Base-by-base conservation (phyloP, 2,113 vertebrate genomes). In the Caloenas nicobarica region DNA sequence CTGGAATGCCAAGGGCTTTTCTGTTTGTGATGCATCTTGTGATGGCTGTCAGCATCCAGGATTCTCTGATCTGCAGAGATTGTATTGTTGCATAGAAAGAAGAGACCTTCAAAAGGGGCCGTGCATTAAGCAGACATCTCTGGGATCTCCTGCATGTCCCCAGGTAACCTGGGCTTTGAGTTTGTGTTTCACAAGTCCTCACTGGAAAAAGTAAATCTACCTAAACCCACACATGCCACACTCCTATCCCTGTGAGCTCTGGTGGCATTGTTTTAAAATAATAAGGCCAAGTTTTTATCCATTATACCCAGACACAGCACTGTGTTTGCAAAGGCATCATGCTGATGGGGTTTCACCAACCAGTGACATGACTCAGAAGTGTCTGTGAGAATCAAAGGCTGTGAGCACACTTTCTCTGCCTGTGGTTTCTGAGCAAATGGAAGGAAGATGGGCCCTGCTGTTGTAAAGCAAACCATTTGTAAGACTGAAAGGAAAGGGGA, bases 21-120 rank as follows among this genome's bases (percentile, higher is more conserved):
- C 62, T 81, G 23, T 51, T 57, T 0, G 0, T 3, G 0, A 15
- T 65, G 14, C 1, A 1, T 57, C 19, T 16, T 70, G 11, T 6
- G 22, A 51, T 60, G 44, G 26, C n/a, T 38, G 2, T 90, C 56
- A 15, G 51, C 38, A 53, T 69, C 26, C 1, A 3, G 22, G 44
- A 34, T 36, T 24, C 38, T 82, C 56, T 83, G 38, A 24, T 48
- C 16, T 54, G 68, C 31, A 71, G 61, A 65, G 34, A 31, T 16
- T 31, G 16, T 24, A 13, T 7, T 23, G 44, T 24, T 23, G 17
- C 34, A 60, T 26, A 38, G 56, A 70, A 79, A 62, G 50, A 25
- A 40, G 50, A 36, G 56, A 64, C 38, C 31, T 79, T 26, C 17
- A 60, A n/a, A 50, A 74, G 19, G 31, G 44, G 16, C n/a, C 60